phyloP scores from a whole-genome alignment of 2,888 invertebrate species.

The Argyra leucocephala region DNA sequence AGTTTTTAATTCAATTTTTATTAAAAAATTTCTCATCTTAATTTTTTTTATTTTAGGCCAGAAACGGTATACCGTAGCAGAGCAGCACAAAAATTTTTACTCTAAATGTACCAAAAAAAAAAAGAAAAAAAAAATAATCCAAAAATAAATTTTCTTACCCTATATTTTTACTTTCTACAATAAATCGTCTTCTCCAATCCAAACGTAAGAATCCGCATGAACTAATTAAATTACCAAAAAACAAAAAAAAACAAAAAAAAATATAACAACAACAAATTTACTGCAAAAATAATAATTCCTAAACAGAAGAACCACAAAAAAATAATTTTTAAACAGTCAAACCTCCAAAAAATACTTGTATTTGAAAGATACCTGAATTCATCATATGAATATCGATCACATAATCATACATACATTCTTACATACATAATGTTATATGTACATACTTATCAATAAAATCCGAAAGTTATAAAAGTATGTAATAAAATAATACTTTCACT shows the following conservation, averaged over 20 bases:
- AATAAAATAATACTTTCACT: not conserved
- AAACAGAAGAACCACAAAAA: not conserved
- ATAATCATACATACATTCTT: not conserved
- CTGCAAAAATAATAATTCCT: not conserved
- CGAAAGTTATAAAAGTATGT: constrained; percentile 5
- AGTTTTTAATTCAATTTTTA: too few species aligned
- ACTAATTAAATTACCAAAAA: constrained; percentile 2
- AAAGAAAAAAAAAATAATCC: not conserved
- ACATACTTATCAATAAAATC: not conserved
- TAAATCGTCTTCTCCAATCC: not conserved
- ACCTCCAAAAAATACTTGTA: not conserved
- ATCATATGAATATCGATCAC: not conserved
- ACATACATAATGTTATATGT: not conserved
- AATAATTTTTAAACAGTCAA: not conserved
- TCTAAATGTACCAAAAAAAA: too few species aligned
- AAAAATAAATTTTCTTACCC: constrained; percentile 3
- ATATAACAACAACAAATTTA: not conserved
- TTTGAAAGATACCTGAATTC: not conserved
- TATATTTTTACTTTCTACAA: constrained; percentile 6
- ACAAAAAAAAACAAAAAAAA: not conserved
- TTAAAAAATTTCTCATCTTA: too few species aligned
- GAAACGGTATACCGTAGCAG: too few species aligned
- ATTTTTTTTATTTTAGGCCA: too few species aligned
- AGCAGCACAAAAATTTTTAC: too few species aligned
- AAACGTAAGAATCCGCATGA: constrained; percentile 1